Base-by-base conservation (phyloP, 2,888 invertebrate species). In the Epirrhoe alternata region DNA sequence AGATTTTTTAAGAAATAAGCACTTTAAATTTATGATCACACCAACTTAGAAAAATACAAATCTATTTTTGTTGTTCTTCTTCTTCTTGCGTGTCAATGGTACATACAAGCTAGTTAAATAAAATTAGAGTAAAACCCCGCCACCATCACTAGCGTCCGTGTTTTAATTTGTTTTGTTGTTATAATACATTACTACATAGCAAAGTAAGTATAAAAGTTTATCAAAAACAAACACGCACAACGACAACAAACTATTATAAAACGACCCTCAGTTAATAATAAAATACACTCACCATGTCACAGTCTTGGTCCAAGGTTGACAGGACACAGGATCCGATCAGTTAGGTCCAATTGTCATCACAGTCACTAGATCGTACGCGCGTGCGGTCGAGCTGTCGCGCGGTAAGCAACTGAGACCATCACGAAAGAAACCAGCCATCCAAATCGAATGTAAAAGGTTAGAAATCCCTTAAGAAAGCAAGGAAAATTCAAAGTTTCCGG, bases 261-360 rank as follows among this genome's bases (percentile, higher is more conserved):
- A 33, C 30, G n/a, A 66, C 55, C 35, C n/a, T 52, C 14, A 51
- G 56, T 35, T 49, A 61, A 42, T 10, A 10, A 33, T 47, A 50
- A 52, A 61, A 55, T 61, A 12, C 55, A 69, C 69, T 75, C 52
- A 76, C 76, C 76, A 76, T 76, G 52, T 71, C 63, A 61, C 52
- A 58, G 51, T 60, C 24, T 47, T 60, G 57, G 68, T 66, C 45
- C 63, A 69, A 71, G 67, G 64, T 64, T 69, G 62, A 42, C 64
- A 63, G 66, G 68, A 60, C 65, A 62, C 70, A 68, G 64, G 66
- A 64, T 71, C 69, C 70, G 65, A 67, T 72, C 52, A 86, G 80
- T 80, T 85, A 91, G 88, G 85, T 86, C 82, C 86, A 90, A 89
- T 86, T 82, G 83, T 79, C 85, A 87, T 86, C 83, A 85, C 88